Conservation (phyloP, 2,888 invertebrate genomes). For the Conops quadrifasciatus region DNA sequence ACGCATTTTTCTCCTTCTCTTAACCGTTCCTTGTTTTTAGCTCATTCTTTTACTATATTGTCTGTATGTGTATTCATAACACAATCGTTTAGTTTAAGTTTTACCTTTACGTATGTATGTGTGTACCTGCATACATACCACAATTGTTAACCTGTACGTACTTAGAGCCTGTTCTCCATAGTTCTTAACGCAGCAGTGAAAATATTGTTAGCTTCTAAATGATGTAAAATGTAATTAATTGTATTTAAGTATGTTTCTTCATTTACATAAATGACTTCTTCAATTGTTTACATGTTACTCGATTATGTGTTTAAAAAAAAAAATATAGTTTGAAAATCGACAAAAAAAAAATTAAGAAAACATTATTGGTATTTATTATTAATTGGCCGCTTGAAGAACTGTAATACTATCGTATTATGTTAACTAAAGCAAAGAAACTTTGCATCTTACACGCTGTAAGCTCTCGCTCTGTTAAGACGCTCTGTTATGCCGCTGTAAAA, state of each 20-base stretch:
- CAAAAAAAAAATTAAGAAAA: constrained; percentile 38
- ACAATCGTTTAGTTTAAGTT: too few species aligned
- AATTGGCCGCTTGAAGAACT: constrained; percentile 8
- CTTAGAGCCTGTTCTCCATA: neutral
- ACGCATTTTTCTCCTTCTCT: too few species aligned
- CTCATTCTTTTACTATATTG: too few species aligned
- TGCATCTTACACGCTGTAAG: too few species aligned
- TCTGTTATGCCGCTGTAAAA: constrained; percentile 13
- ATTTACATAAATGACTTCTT: neutral
- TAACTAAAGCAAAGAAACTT: constrained; percentile 17
- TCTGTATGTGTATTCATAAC: too few species aligned
- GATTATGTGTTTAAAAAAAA: constrained; percentile 36
- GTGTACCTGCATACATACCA: too few species aligned
- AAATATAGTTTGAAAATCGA: constrained; percentile 44
- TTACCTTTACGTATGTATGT: too few species aligned
- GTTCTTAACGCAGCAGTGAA: neutral
- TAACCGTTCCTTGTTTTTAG: too few species aligned
- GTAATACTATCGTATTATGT: constrained; percentile 7
- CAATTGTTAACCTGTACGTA: too few species aligned
- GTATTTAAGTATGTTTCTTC: too few species aligned
- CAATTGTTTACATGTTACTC: constrained; percentile 18
- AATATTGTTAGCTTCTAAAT: constrained; percentile 32
- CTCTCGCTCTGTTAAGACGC: constrained; percentile 18
- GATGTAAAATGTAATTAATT: constrained; percentile 23
- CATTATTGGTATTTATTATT: constrained; percentile 14